Percentiles rank a stretch among this genome's conserved stretches.
These are phyloP conservation scores for Leucania comma DNA, from an alignment of 2,888 invertebrate genomes.

Conservation along the genomic window DNA sequence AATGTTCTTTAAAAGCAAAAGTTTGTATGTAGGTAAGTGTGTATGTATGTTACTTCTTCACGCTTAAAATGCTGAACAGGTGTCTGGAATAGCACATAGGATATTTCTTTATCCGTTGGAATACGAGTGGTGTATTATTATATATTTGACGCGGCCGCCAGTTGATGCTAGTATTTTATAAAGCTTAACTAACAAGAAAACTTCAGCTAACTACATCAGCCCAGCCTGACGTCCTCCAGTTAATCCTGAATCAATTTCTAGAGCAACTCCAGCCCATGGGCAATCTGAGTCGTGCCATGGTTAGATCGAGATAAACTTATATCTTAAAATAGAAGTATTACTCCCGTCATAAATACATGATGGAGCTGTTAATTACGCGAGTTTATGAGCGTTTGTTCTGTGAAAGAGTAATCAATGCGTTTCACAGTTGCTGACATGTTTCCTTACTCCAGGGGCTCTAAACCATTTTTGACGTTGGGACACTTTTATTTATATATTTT, in stretches of 20 bases:
- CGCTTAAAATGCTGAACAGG: too few species aligned
- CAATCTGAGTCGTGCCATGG: constrained; percentile 28
- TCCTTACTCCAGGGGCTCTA: background rate
- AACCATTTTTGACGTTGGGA: background rate
- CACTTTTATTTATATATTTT: too few species aligned
- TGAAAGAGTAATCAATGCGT: constrained; percentile 32
- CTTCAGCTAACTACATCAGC: background rate
- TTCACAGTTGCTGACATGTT: constrained; percentile 16
- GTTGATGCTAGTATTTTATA: background rate
- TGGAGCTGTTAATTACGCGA: constrained; percentile 36
- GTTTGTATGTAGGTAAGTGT: too few species aligned
- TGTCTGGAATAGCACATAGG: too few species aligned
- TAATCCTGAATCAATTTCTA: constrained; percentile 48
- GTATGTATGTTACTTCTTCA: too few species aligned
- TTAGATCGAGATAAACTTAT: constrained; percentile 36
- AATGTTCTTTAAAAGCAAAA: too few species aligned
- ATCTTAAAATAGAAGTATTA: constrained; percentile 48
- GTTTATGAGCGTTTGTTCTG: constrained; percentile 48
- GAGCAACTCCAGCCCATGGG: constrained; percentile 25
- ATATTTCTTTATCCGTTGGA: too few species aligned
- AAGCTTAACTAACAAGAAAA: background rate
- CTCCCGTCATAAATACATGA: constrained; percentile 39
- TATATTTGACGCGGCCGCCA: too few species aligned
- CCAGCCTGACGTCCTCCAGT: constrained; percentile 20
- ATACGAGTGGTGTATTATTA: too few species aligned